Evolutionary conservation across 53 echinoderm and acorn worm species (phyloP).

Genomic region (Paracentrotus lividus): DNA sequence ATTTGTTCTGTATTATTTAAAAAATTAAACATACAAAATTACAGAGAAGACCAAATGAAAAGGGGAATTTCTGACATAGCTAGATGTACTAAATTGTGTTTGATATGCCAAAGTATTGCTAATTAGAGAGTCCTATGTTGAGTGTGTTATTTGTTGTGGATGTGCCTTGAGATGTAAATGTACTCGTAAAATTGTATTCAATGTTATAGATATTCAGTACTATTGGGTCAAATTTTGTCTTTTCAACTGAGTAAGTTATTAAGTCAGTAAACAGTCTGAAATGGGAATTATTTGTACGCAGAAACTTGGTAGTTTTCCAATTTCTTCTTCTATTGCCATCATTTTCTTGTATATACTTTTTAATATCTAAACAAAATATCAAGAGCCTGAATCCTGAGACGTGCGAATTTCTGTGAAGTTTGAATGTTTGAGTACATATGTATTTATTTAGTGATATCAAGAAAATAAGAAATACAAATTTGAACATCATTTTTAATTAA

Average conservation of each 20-base stretch:
- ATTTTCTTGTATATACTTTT: constrained; percentile 5
- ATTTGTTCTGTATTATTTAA: too few relatives aligned
- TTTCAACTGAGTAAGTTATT: background rate
- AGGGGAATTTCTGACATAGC: background rate
- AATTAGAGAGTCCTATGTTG: background rate
- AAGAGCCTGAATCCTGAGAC: background rate
- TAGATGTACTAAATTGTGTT: background rate
- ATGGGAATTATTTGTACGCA: background rate
- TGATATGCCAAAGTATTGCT: background rate
- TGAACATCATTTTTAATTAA: too few relatives aligned
- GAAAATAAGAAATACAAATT: too few relatives aligned
- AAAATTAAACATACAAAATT: too few relatives aligned
- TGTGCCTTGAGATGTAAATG: background rate
- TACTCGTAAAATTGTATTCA: background rate
- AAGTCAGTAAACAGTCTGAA: background rate
- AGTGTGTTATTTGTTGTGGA: background rate
- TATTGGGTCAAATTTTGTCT: background rate
- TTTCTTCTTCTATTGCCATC: background rate
- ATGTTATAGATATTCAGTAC: constrained; percentile 11
- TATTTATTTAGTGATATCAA: background rate
- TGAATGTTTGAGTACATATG: background rate
- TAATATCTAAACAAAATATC: background rate
- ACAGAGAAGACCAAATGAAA: too few relatives aligned
- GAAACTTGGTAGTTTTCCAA: background rate
- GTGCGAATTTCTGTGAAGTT: background rate